A percentile compares a stretch with the other conserved stretches of the same genome.
phyloP scores from a whole-genome alignment of 2,888 invertebrate genomes.

The Thecophora atra region DNA sequence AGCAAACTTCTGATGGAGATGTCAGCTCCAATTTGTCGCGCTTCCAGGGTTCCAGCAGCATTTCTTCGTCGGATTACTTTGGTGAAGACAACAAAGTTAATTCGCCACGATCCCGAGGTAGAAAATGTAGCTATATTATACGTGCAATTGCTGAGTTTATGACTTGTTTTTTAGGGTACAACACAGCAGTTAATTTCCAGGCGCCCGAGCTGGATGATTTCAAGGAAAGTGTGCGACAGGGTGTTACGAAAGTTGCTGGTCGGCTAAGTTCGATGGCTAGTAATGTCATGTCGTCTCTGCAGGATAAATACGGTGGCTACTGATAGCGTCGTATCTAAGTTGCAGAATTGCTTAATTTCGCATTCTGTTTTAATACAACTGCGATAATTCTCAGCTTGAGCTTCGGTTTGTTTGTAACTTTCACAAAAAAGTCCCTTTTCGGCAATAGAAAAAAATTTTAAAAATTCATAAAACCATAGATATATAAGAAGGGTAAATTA shows the following conservation, averaged over 20 bases:
- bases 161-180: constrained; percentile 50
- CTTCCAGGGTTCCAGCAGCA: constrained; percentile 94
- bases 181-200: constrained; percentile 65
- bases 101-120: constrained; percentile 55
- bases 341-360: no score
- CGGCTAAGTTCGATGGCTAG: constrained; percentile 93
- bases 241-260: constrained; percentile 98
- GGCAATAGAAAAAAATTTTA: no score
- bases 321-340: constrained; percentile 60
- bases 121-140: background rate
- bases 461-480: no score
- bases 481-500: no score
- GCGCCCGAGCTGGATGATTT: constrained; percentile 93
- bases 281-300: constrained; percentile 92
- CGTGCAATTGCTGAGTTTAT: background rate
- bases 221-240: constrained; percentile 94
- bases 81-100: constrained; percentile 69
- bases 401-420: no score
- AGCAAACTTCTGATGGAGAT: constrained; percentile 63
- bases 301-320: constrained; percentile 79
- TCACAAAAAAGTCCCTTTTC: no score
- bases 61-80: constrained; percentile 97
- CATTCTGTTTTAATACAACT: no score
- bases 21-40: constrained; percentile 72
- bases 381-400: no score